Evolutionary conservation across 2,113 vertebrate genomes (phyloP).

Genomic region (Pycnonotus jocosus): DNA sequence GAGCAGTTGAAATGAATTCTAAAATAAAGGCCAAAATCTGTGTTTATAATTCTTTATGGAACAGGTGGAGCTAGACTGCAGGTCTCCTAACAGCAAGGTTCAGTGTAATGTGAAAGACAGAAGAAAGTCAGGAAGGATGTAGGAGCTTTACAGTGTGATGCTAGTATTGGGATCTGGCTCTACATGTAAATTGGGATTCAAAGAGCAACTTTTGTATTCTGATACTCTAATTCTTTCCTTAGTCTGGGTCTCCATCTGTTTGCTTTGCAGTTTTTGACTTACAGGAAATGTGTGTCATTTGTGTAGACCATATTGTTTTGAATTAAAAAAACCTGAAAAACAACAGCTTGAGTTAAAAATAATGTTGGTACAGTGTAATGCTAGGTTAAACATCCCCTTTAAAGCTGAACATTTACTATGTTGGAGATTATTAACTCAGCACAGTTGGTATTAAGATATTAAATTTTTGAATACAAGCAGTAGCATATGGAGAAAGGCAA

Average conservation of each 20-base stretch:
- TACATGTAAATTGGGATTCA: background rate
- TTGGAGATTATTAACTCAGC: background rate
- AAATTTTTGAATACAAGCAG: background rate
- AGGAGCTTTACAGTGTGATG: background rate
- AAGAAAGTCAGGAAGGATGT: background rate
- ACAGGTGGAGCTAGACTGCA: background rate
- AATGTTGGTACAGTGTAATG: background rate
- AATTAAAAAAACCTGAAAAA: background rate
- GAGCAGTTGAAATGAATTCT: background rate
- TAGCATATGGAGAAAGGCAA: constrained; percentile 1
- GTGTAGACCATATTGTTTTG: background rate
- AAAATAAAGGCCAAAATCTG: background rate
- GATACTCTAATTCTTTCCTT: background rate
- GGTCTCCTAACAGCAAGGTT: background rate
- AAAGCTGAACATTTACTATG: background rate
- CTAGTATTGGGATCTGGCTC: background rate
- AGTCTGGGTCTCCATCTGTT: constrained; percentile 1
- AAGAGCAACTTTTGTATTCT: background rate
- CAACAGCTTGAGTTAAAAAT: background rate
- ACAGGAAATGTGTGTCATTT: background rate
- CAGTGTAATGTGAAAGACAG: background rate
- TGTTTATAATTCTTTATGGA: background rate
- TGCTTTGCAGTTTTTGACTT: background rate
- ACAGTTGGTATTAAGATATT: constrained; percentile 6
- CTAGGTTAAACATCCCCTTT: constrained; percentile 12